phyloP scores from a whole-genome alignment of 2,888 invertebrate genomes.

The Camptogramma bilineatum region DNA sequence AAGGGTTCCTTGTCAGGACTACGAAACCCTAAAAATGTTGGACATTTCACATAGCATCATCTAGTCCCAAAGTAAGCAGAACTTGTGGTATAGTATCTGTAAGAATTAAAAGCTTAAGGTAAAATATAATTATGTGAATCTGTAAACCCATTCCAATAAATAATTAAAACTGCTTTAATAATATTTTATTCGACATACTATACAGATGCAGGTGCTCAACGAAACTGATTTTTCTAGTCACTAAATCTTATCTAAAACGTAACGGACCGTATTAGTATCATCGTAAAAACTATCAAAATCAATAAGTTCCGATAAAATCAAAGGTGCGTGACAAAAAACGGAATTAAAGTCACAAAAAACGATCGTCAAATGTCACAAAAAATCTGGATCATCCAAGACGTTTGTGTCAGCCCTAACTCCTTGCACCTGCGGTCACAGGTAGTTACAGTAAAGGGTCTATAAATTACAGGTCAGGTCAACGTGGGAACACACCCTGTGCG shows the following conservation, averaged over 20 bases:
- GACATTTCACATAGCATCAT: too few relatives aligned
- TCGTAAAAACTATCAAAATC: conserved; percentile 12
- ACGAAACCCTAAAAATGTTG: too few relatives aligned
- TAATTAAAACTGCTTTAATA: too few relatives aligned
- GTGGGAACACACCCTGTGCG: conserved; percentile 75
- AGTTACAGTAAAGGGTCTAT: conserved; percentile 73
- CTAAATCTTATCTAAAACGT: conserved; percentile 6
- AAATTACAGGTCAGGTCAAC: conserved; percentile 83
- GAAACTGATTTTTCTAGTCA: conserved; percentile 3
- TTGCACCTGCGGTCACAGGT: conserved; percentile 82
- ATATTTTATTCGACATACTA: not conserved
- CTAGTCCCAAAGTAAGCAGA: too few relatives aligned
- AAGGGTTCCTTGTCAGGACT: too few relatives aligned
- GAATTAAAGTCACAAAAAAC: not conserved
- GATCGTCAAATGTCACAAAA: conserved; percentile 24
- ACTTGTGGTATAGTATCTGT: too few relatives aligned
- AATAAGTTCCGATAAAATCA: conserved; percentile 8
- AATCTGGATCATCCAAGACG: conserved; percentile 32
- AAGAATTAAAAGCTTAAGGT: too few relatives aligned
- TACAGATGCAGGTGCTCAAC: not conserved
- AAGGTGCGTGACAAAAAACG: conserved; percentile 13
- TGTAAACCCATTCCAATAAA: too few relatives aligned
- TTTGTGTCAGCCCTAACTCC: conserved; percentile 67
- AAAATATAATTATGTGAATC: too few relatives aligned
- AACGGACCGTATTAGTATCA: conserved; percentile 24